phyloP scores from a whole-genome alignment of 2,888 invertebrate genomes.

The Panopea generosa region DNA sequence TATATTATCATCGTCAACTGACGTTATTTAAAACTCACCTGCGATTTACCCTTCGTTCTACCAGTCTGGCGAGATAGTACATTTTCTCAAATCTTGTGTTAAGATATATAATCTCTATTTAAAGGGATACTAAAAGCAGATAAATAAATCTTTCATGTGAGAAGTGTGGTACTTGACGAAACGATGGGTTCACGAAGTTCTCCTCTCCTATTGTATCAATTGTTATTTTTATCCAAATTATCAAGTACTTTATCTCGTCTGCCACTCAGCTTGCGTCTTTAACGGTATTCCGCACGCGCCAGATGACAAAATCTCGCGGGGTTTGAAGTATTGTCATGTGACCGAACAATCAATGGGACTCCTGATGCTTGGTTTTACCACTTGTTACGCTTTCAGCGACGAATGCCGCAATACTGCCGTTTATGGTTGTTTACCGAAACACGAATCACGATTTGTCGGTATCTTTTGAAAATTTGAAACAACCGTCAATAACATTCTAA shows the following conservation, averaged over 20 bases:
- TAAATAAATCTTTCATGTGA: conserved; percentile 50
- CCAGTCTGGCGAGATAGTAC: conserved; percentile 40
- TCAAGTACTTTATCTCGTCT: conserved; percentile 32
- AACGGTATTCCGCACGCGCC: conserved; percentile 59
- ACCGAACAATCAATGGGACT: conserved; percentile 24
- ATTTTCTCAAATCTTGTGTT: conserved; percentile 49
- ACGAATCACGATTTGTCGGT: too few species aligned
- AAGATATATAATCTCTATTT: conserved; percentile 40
- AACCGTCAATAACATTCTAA: too few species aligned
- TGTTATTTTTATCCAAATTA: conserved; percentile 45
- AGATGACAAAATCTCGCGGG: conserved; percentile 64
- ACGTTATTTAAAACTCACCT: conserved; percentile 29
- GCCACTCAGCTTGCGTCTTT: conserved; percentile 24
- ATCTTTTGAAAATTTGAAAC: too few species aligned
- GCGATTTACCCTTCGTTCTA: conserved; percentile 25
- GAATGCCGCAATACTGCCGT: conserved; percentile 18
- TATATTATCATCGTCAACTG: neutral
- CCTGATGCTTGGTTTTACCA: conserved; percentile 26
- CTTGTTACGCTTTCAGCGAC: conserved; percentile 28
- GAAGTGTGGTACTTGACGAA: conserved; percentile 30
- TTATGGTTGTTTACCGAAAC: neutral
- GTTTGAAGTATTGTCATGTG: conserved; percentile 47
- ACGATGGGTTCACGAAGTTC: conserved; percentile 30
- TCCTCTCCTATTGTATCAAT: conserved; percentile 19
- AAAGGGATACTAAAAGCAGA: conserved; percentile 37